These are phyloP conservation scores for Pelochelys cantorii DNA, from an alignment of 2,797 vertebrate species.

Conservation along the genomic window DNA sequence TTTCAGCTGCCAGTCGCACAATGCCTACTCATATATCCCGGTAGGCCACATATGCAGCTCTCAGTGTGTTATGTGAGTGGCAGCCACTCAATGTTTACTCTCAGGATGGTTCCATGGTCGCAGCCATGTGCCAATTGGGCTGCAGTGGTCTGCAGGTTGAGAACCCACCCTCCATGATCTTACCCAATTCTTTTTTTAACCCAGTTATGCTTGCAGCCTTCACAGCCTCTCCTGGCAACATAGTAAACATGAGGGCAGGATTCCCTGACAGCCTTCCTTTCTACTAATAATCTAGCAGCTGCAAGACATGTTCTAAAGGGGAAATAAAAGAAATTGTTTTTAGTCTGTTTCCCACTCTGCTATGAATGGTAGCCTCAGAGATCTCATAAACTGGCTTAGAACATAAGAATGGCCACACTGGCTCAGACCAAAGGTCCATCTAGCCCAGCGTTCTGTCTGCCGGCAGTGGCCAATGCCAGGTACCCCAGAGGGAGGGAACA, in stretches of 20 bases:
- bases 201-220: too few relatives aligned
- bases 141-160: too few relatives aligned
- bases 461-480: not conserved
- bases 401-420: not conserved
- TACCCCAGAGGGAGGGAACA: not conserved
- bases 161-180: too few relatives aligned
- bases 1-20: not conserved
- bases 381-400: not conserved
- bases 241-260: not conserved
- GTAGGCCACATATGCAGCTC: too few relatives aligned
- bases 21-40: not conserved
- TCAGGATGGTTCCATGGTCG: too few relatives aligned
- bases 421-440: not conserved
- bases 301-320: not conserved
- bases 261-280: not conserved
- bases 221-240: too few relatives aligned
- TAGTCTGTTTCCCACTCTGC: fast-evolving
- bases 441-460: not conserved
- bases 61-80: too few relatives aligned
- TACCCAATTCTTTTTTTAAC: too few relatives aligned
- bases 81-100: too few relatives aligned
- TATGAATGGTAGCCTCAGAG: not conserved
- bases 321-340: not conserved
- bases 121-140: too few relatives aligned
- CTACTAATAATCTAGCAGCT: not conserved